Percentiles rank a stretch among this genome's conserved stretches.
Evolutionary conservation across 1,140 invertebrate species (phyloP).

Genomic region (Triops cancriformis): DNA sequence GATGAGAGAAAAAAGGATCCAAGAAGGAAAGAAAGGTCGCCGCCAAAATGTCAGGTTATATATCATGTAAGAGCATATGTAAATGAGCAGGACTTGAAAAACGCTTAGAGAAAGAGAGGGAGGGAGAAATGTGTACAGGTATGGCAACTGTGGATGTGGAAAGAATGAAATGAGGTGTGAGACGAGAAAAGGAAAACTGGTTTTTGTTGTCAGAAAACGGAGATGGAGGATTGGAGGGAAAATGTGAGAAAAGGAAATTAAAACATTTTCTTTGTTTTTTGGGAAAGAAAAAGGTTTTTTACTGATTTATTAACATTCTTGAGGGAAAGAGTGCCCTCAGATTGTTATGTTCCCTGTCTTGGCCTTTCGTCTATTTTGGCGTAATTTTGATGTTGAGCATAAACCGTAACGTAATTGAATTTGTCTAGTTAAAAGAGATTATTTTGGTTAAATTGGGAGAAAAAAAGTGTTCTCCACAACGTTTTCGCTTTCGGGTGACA

Average conservation of each 20-base stretch:
- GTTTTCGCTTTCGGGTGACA: too few species aligned
- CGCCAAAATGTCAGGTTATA: slow-evolving; percentile 19
- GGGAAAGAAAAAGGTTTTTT: too few species aligned
- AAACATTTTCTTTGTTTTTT: not conserved
- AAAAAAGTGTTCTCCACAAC: not conserved
- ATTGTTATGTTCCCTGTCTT: too few species aligned
- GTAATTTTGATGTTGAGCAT: too few species aligned
- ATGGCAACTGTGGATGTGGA: not conserved
- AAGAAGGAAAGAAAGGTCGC: slow-evolving; percentile 17
- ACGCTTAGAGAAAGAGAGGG: not conserved
- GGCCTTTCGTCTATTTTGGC: too few species aligned
- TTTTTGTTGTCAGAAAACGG: not conserved
- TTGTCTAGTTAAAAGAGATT: not conserved
- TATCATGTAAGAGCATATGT: slow-evolving; percentile 19
- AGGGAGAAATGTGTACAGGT: not conserved
- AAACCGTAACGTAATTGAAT: not conserved
- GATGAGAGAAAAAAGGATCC: too few species aligned
- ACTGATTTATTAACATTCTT: too few species aligned
- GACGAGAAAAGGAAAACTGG: slow-evolving; percentile 1
- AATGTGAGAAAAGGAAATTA: not conserved
- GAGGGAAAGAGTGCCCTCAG: too few species aligned
- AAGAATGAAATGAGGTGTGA: slow-evolving; percentile 13
- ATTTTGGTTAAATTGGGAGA: not conserved
- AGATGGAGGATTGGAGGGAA: not conserved
- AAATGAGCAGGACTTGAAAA: slow-evolving; percentile 2